Conservation (phyloP, 1,140 invertebrate species). For the Anagrus nilaparvatae region DNA sequence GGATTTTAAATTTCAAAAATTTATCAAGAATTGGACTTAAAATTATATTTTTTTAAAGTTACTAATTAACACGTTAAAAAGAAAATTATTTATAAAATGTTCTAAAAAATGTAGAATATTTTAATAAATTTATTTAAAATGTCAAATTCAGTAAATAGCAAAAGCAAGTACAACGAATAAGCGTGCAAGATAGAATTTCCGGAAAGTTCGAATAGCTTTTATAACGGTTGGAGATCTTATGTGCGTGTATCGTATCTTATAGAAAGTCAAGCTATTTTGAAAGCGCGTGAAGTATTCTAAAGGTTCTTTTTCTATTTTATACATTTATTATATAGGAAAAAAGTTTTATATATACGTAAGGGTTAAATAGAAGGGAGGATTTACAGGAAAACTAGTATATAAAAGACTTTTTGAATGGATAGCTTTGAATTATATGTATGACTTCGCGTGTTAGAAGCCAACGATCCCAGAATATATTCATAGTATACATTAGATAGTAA, state of each 20-base stretch:
- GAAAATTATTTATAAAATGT: too few relatives aligned
- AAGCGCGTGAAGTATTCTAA: constrained; percentile 1
- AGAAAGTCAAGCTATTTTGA: constrained; percentile 5
- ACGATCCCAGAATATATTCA: too few relatives aligned
- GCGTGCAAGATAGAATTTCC: constrained; percentile 15
- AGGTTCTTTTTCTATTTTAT: too few relatives aligned
- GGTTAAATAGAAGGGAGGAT: neutral
- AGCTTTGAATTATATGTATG: too few relatives aligned
- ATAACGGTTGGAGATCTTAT: constrained; percentile 5
- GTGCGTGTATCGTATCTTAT: constrained; percentile 7
- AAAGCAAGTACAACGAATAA: neutral
- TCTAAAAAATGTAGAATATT: constrained; percentile 20
- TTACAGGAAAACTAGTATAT: neutral
- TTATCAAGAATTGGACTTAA: too few relatives aligned
- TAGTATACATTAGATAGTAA: too few relatives aligned
- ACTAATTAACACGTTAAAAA: too few relatives aligned
- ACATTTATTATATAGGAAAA: neutral
- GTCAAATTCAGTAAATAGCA: neutral
- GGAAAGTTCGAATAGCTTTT: constrained; percentile 10
- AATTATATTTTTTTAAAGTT: too few relatives aligned
- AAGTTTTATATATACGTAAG: neutral
- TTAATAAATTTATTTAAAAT: constrained; percentile 17
- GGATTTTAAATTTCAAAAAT: too few relatives aligned
- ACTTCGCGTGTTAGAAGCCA: too few relatives aligned
- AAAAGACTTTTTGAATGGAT: neutral